These are phyloP conservation scores for Porites rus DNA, from an alignment of 92 coral and sea anemone species.

Conservation along the genomic window DNA sequence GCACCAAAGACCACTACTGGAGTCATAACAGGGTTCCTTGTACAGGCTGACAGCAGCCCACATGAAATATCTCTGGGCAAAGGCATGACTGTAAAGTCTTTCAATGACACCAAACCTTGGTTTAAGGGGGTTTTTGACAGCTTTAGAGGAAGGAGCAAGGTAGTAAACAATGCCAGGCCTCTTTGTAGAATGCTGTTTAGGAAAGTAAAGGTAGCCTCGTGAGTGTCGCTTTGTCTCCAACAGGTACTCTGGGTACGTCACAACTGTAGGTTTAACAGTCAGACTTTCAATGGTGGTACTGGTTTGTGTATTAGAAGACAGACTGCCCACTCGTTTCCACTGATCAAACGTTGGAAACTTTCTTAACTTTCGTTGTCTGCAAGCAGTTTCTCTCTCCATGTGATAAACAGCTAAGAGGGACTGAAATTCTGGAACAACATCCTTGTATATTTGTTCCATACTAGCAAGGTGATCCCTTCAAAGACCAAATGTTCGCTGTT, in stretches of 20 bases:
- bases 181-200: not conserved
- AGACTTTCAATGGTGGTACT: not conserved
- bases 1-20: not conserved
- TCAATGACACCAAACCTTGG: not conserved
- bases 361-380: slow-evolving; percentile 26
- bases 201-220: not conserved
- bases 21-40: not conserved
- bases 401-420: slow-evolving; percentile 33
- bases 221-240: not conserved
- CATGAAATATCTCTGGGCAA: not conserved
- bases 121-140: not conserved
- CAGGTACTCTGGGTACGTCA: not conserved
- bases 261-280: not conserved
- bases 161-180: not conserved
- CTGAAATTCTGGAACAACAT: not conserved
- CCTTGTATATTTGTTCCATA: slow-evolving; percentile 35
- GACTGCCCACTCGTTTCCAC: not conserved
- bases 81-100: not conserved
- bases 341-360: slow-evolving; percentile 10
- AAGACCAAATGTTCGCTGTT: not conserved
- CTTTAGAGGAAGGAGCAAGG: not conserved
- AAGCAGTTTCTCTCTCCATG: slow-evolving; percentile 40
- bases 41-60: not conserved
- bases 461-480: not conserved
- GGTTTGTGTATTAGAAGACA: not conserved